phyloP scores from a whole-genome alignment of 2,113 vertebrate genomes.

The Mixornis gularis region DNA sequence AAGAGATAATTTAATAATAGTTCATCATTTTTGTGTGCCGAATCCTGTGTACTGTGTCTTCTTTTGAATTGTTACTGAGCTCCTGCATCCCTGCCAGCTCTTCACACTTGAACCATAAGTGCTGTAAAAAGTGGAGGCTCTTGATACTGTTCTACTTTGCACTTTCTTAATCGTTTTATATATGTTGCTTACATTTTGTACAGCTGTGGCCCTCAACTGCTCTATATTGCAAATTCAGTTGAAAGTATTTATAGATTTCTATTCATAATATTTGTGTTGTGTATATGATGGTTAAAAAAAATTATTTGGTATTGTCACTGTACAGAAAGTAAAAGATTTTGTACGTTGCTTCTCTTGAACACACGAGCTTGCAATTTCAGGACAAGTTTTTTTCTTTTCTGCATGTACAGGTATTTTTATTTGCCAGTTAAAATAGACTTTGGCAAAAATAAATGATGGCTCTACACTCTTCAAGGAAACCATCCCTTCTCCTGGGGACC shows the following conservation, averaged over 20 bases:
- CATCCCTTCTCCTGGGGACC: not conserved
- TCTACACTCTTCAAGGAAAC: not conserved
- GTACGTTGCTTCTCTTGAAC: conserved; percentile 42
- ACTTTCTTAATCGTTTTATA: conserved; percentile 73
- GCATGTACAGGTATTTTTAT: conserved; percentile 24
- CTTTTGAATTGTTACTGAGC: conserved; percentile 37
- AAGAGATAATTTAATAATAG: conserved; percentile 16
- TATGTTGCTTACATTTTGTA: conserved; percentile 75
- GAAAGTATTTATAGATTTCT: conserved; percentile 74
- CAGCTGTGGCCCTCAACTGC: conserved; percentile 67
- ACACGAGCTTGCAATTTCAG: not conserved
- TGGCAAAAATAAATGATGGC: conserved; percentile 7
- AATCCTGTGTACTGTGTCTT: conserved; percentile 47
- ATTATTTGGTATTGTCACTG: conserved; percentile 60
- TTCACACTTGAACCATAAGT: conserved; percentile 66
- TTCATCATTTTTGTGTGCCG: conserved; percentile 32
- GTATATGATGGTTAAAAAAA: conserved; percentile 73
- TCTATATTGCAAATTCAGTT: conserved; percentile 60
- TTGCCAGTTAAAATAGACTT: conserved; percentile 30
- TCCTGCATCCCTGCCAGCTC: conserved; percentile 32
- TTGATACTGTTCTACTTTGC: conserved; percentile 76
- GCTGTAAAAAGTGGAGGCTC: conserved; percentile 67
- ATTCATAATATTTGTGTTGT: conserved; percentile 69
- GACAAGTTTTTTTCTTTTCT: conserved; percentile 27
- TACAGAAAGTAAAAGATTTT: conserved; percentile 69